A percentile compares a stretch with the other conserved stretches of the same genome.
Evolutionary conservation across 2,113 vertebrate species (phyloP).

Genomic region (Pitta sordida): DNA sequence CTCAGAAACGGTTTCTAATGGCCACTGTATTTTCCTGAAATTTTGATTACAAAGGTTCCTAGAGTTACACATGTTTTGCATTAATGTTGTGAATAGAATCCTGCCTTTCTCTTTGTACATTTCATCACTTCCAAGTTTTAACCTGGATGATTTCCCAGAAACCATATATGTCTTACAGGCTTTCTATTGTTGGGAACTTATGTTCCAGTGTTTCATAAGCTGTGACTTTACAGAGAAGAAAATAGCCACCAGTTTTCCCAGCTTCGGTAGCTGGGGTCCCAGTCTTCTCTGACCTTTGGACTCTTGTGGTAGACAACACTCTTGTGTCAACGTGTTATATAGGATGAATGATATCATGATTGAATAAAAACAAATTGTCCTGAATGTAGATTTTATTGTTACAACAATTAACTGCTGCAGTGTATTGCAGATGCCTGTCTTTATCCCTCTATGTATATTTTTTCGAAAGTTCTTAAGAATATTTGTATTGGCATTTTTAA

Average conservation of each 20-base stretch:
- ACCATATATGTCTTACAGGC: conserved; percentile 19
- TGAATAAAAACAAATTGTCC: not conserved
- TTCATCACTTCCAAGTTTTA: conserved; percentile 42
- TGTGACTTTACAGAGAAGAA: not conserved
- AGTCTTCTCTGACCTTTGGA: not conserved
- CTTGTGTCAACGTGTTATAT: not conserved
- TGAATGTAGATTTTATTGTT: not conserved
- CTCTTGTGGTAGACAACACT: not conserved
- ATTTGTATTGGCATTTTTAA: not conserved
- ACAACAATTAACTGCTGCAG: not conserved
- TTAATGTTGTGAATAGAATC: conserved; percentile 3
- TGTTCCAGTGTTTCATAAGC: not conserved
- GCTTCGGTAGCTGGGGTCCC: not conserved
- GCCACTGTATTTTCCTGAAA: not conserved
- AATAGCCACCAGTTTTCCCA: not conserved
- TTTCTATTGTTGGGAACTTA: not conserved
- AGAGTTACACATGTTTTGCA: conserved; percentile 19
- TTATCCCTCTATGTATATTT: not conserved
- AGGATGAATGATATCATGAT: not conserved
- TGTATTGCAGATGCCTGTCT: not conserved
- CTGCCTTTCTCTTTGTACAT: conserved; percentile 10
- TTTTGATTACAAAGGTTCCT: not conserved
- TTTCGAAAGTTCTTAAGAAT: not conserved
- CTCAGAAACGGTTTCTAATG: not conserved
- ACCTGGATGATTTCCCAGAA: conserved; percentile 46